Percentiles rank a stretch among this genome's conserved stretches.
phyloP scores from a whole-genome alignment of 1,140 invertebrate species.

The Tenebrio molitor region DNA sequence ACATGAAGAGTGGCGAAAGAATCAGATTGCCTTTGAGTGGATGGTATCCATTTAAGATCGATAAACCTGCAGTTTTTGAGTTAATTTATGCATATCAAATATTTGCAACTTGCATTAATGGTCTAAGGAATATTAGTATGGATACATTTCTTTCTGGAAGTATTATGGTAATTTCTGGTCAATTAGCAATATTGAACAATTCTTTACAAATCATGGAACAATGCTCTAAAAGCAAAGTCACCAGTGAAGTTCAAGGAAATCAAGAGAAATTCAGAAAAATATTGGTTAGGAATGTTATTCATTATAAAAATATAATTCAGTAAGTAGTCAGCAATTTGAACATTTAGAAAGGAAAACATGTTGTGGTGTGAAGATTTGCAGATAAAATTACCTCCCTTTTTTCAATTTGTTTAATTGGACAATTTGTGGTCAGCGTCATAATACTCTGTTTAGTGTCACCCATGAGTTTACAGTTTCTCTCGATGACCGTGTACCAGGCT shows the following conservation, averaged over 20 bases:
- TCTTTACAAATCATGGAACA: conserved; percentile 2
- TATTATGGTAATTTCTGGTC: conserved; percentile 41
- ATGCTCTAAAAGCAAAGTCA: neutral
- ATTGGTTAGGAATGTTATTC: conserved; percentile 9
- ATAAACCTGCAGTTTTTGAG: conserved; percentile 49
- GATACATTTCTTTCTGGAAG: conserved; percentile 46
- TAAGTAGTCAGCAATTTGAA: neutral
- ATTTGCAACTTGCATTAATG: conserved; percentile 15
- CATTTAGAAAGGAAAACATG: conserved; percentile 8
- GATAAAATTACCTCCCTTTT: conserved; percentile 54
- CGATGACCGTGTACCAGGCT: conserved; percentile 57
- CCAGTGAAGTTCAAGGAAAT: neutral
- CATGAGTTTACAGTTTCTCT: conserved; percentile 54
- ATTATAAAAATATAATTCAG: conserved; percentile 35
- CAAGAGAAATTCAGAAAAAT: neutral
- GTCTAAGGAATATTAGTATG: conserved; percentile 44
- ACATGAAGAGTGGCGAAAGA: conserved; percentile 18
- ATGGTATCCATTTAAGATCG: conserved; percentile 60
- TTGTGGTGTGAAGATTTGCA: conserved; percentile 57
- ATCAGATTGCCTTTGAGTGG: conserved; percentile 54
- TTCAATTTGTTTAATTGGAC: conserved; percentile 44
- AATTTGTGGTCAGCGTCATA: conserved; percentile 53
- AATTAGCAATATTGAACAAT: conserved; percentile 35
- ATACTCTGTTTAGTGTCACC: conserved; percentile 55
- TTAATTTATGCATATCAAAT: conserved; percentile 54